Evolutionary conservation across 2,888 invertebrate species (phyloP).

Genomic region (Conomelus anceps): DNA sequence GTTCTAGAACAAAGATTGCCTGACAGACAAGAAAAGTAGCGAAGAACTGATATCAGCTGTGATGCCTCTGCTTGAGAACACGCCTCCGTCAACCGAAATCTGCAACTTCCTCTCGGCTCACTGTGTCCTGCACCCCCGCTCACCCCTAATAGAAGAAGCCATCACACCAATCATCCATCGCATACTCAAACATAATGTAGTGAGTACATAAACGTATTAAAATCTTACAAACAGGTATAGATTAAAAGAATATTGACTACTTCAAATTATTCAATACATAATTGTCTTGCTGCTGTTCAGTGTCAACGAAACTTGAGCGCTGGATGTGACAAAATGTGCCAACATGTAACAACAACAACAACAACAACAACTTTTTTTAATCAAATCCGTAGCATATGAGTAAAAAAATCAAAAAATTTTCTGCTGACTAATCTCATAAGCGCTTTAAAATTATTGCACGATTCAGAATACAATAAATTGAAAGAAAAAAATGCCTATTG

Average conservation of each 20-base stretch:
- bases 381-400: no score
- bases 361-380: no score
- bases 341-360: no score
- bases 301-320: no score
- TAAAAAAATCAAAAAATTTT: no score
- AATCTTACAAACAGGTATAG: no score
- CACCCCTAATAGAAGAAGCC: constrained; percentile 58
- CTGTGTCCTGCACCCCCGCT: constrained; percentile 60
- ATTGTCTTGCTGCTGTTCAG: background rate
- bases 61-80: constrained; percentile 60
- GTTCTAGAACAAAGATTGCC: constrained; percentile 16
- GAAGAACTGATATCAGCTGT: constrained; percentile 50
- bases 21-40: constrained; percentile 15
- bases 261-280: background rate
- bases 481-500: no score
- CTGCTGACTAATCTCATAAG: no score
- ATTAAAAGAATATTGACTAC: background rate
- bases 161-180: constrained; percentile 68
- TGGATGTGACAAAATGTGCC: no score
- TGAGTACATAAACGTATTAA: constrained; percentile 37
- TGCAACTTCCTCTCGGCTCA: constrained; percentile 55
- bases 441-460: no score
- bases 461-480: no score
- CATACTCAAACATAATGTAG: constrained; percentile 70
- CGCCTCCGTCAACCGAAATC: constrained; percentile 53